Base-by-base conservation (phyloP, 2,797 vertebrate species). In the Varecia variegata region DNA sequence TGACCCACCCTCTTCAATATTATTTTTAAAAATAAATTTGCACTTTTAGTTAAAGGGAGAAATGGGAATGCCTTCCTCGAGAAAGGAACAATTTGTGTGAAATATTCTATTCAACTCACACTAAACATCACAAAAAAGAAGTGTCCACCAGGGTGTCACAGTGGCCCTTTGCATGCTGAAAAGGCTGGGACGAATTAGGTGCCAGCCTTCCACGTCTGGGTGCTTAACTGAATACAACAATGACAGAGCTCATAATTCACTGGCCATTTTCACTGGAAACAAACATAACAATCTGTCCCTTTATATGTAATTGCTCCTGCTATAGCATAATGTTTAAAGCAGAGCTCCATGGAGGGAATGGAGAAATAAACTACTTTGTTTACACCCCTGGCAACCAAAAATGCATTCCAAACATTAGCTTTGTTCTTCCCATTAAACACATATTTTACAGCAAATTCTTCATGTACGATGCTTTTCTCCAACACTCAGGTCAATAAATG, bases 401-500 rank as follows among this genome's bases (percentile, higher is more conserved):
- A 14, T 5, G n/a, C 45, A 7, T 14, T 54, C 27, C 90, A 32
- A 68, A 84, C 0, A 0, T 8, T 52, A 65, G 40, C 83, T 90
- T 94, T 76, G 0, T 23, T 68, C 50, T 81, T 94, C 12, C 68
- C 12, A 0, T 80, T 70, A 79, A 93, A 90, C 40, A 45, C 4
- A 27, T 54, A 80, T 20, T 1, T 89, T 35, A 40, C 0, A 17
- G 77, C 9, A 45, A 89, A 27, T 86, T n/a, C 85, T 82, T 96
- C 73, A 80, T 0, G 3, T 40, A 40, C 0, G 0, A 52, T 65
- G 0, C 50, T 74, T 95, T 17, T 77, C 58, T 96, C 21, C 80
- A 95, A 32, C 27, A 83, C 4, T 52, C 73, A 96, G 96, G 86
- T 89, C 82, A 90, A 82, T 94, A 93, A 97, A 76, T 71, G 38